Evolutionary conservation across 2,888 invertebrate genomes (phyloP).

Genomic region (Amphipoea oculea): DNA sequence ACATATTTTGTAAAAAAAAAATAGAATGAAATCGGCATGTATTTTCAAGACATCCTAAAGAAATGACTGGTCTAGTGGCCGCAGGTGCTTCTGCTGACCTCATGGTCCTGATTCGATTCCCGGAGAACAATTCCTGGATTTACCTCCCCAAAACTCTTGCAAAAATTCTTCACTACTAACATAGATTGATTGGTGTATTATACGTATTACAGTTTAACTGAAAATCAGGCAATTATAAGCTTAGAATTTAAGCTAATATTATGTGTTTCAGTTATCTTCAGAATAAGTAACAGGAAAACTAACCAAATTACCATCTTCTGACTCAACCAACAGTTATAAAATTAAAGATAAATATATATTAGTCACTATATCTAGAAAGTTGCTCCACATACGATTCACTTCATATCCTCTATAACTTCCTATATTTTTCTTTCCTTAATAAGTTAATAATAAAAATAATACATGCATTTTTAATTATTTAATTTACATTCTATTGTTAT

Average conservation of each 20-base stretch:
- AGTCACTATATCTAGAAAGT: constrained; percentile 22
- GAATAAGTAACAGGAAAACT: constrained; percentile 12
- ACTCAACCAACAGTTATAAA: not conserved
- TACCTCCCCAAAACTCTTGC: too few species aligned
- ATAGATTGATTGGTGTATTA: too few species aligned
- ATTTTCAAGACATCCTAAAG: not conserved
- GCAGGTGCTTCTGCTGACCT: not conserved
- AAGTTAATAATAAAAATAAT: not conserved
- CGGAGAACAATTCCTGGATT: not conserved
- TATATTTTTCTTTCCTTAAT: not conserved
- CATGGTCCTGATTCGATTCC: not conserved
- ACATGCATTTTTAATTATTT: too few species aligned
- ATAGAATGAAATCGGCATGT: not conserved
- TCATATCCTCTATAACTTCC: not conserved
- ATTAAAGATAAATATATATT: not conserved
- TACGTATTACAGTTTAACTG: too few species aligned
- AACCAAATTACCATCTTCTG: constrained; percentile 2
- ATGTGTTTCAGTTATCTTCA: not conserved
- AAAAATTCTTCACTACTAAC: too few species aligned
- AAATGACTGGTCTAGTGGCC: not conserved
- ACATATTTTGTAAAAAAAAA: not conserved
- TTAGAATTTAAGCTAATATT: not conserved
- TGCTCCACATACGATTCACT: constrained; percentile 18
- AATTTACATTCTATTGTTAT: too few species aligned
- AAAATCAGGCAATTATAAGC: not conserved